phyloP scores from a whole-genome alignment of 2,113 vertebrate genomes.

The Prunella himalayana region DNA sequence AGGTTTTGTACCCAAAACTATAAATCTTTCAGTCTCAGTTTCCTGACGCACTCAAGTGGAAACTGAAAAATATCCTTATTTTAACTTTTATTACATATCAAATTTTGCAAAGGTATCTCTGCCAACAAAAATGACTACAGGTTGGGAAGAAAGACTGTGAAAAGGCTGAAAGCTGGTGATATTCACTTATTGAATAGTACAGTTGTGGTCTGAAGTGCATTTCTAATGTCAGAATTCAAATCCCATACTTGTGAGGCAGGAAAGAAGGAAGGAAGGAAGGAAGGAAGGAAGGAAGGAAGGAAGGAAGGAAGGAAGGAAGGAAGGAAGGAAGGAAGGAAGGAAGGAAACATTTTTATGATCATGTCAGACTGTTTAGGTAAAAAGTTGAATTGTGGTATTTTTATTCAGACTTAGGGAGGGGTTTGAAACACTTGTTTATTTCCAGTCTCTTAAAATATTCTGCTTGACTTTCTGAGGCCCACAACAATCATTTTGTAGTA shows the following conservation, averaged over 20 bases:
- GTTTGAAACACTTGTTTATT: background rate
- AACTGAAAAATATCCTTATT: slow-evolving; percentile 41
- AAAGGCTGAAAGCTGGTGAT: background rate
- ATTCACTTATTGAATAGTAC: background rate
- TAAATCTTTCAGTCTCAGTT: slow-evolving; percentile 47
- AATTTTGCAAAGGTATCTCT: slow-evolving; percentile 18
- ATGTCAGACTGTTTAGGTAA: background rate
- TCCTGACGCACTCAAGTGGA: slow-evolving; percentile 37
- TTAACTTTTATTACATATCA: slow-evolving; percentile 51
- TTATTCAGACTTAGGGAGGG: background rate
- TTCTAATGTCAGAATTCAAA: background rate
- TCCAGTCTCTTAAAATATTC: background rate
- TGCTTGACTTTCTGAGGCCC: background rate
- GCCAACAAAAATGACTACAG: slow-evolving; percentile 57
- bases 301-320: background rate
- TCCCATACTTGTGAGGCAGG: background rate
- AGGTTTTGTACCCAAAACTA: slow-evolving; percentile 13
- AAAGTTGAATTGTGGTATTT: background rate
- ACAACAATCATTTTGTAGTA: background rate
- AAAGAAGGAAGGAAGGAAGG: background rate
- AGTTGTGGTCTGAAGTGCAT: background rate
- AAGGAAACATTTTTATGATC: background rate
- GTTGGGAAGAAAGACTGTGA: slow-evolving; percentile 14
- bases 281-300: too few relatives aligned
- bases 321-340: background rate